Evolutionary conservation across 2,797 vertebrate species (phyloP), one percentile per base, ranked within the genome.

Genomic region (Nyctalus aviator): DNA sequence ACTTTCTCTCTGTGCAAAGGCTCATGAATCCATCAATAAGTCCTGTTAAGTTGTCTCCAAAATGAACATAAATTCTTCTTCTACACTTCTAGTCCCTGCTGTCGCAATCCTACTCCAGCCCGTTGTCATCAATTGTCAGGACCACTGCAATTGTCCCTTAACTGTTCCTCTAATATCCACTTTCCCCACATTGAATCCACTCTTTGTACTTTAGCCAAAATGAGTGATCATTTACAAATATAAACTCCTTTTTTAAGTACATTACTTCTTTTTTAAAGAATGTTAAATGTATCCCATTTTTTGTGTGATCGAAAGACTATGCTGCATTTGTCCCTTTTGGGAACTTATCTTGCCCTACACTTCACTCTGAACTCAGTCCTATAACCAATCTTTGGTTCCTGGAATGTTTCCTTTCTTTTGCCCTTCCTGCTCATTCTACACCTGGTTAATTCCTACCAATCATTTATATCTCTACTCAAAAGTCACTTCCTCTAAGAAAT

Each of bases 401-500:
- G 8, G 21, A 79, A 69, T 6, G 8, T 68, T 55, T 86, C 25
- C 64, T 71, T 85, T 77, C 66, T 72, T 90, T 90, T 69, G 8
- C 14, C 35, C 41, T 48, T 71, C 14, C 41, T 23, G 82, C n/a
- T 8, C 25, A 69, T 9, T 84, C 37, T 72, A 25, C 5, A 68
- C 10, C 44, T 92, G 53, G 25, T 81, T 72, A 81, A 77, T 44
- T 88, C 37, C 55, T 84, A 79, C 6, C 30, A 2, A 57, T 93
- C 68, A 59, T 57, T 93, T 25, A 9, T 62, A 59, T 75, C 25
- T 83, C 48, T 83, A 77, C 9, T 81, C 66, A 75, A 75, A 87
- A 71, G 25, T 75, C 62, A 75, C 41, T 64, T 92, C 12, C 75
- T 55, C 50, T 95, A 96, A 87, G 68, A 84, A 92, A 77, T 37